Evolutionary conservation across 2,113 vertebrate genomes (phyloP), one percentile per base, ranked within the genome.

Genomic region (Poeciliopsis retropinna): DNA sequence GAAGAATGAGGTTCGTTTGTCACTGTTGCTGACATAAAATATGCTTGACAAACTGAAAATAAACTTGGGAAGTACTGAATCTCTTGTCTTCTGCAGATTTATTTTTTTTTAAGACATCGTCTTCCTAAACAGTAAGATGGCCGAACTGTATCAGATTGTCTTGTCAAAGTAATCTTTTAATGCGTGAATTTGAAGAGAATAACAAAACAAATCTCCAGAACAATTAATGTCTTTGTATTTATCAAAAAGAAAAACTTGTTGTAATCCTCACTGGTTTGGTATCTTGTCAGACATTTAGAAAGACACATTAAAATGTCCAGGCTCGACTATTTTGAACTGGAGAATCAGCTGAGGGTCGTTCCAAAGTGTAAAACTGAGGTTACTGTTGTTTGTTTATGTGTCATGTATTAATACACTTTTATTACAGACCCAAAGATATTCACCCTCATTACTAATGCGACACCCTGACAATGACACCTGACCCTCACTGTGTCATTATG

Each of bases 1-100:
- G 31, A 76, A 54, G n/a, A 61, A 76, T 37, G 32, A 47, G 73
- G 76, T 54, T 88, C 22, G 79, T 85, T 71, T 84, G 89, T 92
- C 90, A 91, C 90, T 89, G 88, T 90, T 92, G 66, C 87, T 89
- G 82, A 91, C 91, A 84, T 89, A 87, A 89, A 87, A 88, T 88
- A 91, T 92, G 92, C 93, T 93, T 94, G 89, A 89, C 27, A 66
- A 86, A 89, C 78, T 85, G 75, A 87, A 90, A 90, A 65, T 91
- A 93, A 93, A 76, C 25, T 31, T 79, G 80, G 79, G 87, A 92
- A 92, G 85, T 87, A 83, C 82, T 88, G 64, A 90, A 85, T 84
- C 69, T 82, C 79, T 76, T 47, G 51, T 57, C 25, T 57, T n/a
- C 0, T 57, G 51, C 8, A 3, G 9, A 25, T 9, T 57, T 41